phyloP scores from a whole-genome alignment of 2,797 vertebrate genomes.

The Valencia hispanica region DNA sequence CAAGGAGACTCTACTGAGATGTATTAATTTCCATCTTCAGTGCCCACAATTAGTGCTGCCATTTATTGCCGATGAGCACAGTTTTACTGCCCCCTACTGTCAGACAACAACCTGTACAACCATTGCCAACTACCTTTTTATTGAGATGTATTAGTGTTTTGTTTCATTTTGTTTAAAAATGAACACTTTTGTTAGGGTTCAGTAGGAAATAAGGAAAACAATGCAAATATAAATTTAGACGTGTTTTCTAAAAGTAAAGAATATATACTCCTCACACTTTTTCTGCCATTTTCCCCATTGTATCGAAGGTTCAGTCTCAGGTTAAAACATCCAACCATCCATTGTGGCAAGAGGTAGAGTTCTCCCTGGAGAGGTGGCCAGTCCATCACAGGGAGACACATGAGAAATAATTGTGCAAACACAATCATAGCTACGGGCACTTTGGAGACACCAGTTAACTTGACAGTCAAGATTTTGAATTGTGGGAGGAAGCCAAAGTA shows the following conservation, averaged over 20 bases:
- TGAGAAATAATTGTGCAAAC: not conserved
- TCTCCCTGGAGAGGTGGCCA: not conserved
- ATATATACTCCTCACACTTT: not conserved
- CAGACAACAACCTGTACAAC: conserved; percentile 18
- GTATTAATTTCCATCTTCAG: conserved; percentile 3
- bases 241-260: too few species aligned
- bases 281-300: not conserved
- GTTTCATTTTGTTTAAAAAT: not conserved
- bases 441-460: not conserved
- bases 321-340: not conserved
- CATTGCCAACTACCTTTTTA: not conserved
- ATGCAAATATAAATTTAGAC: not conserved
- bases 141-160: not conserved
- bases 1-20: conserved; percentile 6
- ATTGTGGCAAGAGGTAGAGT: not conserved
- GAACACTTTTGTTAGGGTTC: not conserved
- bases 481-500: not conserved
- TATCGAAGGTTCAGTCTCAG: not conserved
- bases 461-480: not conserved
- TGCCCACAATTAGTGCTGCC: not conserved
- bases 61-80: not conserved
- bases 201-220: not conserved
- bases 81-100: conserved; percentile 67
- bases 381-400: not conserved
- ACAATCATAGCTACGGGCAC: too few species aligned